Base-by-base conservation (phyloP, 2,113 vertebrate species). In the Sturnus vulgaris region DNA sequence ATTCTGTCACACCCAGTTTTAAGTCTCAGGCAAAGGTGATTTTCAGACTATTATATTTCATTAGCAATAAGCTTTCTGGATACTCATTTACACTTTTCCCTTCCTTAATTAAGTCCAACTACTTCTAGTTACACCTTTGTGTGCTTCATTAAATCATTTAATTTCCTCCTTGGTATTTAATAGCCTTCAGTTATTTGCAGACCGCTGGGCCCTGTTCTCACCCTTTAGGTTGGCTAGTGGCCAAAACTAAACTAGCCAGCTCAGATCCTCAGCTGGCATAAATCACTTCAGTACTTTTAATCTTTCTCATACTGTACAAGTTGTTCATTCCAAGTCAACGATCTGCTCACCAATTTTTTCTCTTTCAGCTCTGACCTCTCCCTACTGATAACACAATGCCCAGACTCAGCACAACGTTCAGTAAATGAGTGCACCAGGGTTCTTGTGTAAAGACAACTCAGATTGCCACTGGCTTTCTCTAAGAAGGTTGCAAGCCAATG, bases 81-180 rank as follows among this genome's bases (percentile, higher is more conserved):
- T 82, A 68, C 65, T 91, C 83, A 94, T 95, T 92, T 95, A 75
- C 47, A 88, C 81, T 95, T 83, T 88, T 91, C 52, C 27, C 40
- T 71, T 73, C 46, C 68, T 90, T 97, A 96, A 96, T 94, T 94
- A 94, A 92, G 86, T 94, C 86, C 76, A 90, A 53, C 86, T 92
- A 90, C 76, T 94, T 92, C 88, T 92, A 83, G 88, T 60, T 95
- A 90, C 65, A 94, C 80, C 92, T 92, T 81, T 88, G 82, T 91
- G 95, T 86, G 91, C 92, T 92, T 81, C 96, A 93, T 88, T 92
- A 92, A 94, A 92, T 93, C 79, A 90, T 94, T 95, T 94, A 30
- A 77, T 92, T 95, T 95, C 88, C 94, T 96, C 86, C 91, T 86
- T 86, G 88, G 55, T 88, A 59, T 83, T 93, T 95, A 93, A 96